phyloP scores from a whole-genome alignment of 1,140 invertebrate genomes.

The Uloborus diversus region DNA sequence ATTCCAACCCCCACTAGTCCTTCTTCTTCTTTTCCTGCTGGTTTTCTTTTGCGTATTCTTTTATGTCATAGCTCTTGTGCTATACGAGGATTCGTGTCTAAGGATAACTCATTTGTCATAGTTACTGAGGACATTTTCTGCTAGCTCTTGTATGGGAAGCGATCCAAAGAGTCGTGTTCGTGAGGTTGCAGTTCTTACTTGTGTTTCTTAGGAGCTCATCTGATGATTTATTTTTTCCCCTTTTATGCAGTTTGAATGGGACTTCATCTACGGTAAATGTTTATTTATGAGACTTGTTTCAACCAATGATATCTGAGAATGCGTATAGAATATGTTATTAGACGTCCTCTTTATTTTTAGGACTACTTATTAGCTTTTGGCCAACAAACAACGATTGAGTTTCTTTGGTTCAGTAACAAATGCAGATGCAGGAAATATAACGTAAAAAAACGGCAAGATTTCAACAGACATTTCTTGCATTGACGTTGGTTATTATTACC shows the following conservation, averaged over 20 bases:
- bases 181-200: constrained; percentile 1
- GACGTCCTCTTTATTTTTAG: too few species aligned
- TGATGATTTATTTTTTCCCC: neutral
- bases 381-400: too few species aligned
- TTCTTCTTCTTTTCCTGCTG: neutral
- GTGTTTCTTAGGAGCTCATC: neutral
- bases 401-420: too few species aligned
- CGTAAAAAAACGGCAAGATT: too few species aligned
- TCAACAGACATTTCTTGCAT: too few species aligned
- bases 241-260: neutral
- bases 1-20: neutral
- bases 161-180: neutral
- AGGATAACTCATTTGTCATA: constrained; percentile 4
- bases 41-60: neutral
- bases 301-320: too few species aligned
- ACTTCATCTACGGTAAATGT: neutral
- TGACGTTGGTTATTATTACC: too few species aligned
- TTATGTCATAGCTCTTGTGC: neutral
- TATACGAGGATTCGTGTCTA: neutral
- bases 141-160: too few species aligned
- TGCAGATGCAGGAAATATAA: too few species aligned
- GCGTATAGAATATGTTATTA: too few species aligned
- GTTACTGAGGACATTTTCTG: neutral
- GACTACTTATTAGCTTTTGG: too few species aligned
- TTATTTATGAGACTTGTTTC: neutral